Base-by-base conservation (phyloP, 2,888 invertebrate species). In the Drosophila yooni region DNA sequence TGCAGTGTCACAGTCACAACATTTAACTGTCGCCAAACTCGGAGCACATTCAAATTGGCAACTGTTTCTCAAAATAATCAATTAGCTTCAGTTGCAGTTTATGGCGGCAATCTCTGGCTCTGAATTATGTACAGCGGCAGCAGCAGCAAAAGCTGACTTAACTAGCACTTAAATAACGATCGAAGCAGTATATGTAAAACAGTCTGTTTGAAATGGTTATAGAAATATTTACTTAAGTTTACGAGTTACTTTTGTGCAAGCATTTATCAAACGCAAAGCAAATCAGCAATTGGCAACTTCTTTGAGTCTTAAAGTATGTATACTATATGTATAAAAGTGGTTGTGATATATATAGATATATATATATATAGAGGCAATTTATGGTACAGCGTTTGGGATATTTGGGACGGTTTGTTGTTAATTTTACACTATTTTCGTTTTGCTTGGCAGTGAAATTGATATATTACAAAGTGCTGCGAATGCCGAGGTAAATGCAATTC, bases 391-490 rank as follows among this genome's bases (percentile, higher is more conserved):
- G 52, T 57, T 54, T 54, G 40, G 11, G 46, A 46, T 25, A 2
- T 15, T 56, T n/a, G 11, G 40, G 11, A 25, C 43, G 38, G 29
- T 62, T 46, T 51, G 48, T 50, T 62, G 40, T 79, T 83, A 69
- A 83, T 81, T 81, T 64, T 81, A 81, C 79, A 82, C 81, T 82
- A 73, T 82, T 71, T 72, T 79, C 48, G 67, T 43, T 66, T 69
- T 78, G 82, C 74, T 72, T 62, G 36, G 75, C 75, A 79, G 75
- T 80, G 79, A 78, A 58, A 36, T 66, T 58, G 64, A 70, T 80
- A 52, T 80, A 52, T 80, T 89, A 85, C 89, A 85, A 59, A 86
- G 85, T 85, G 90, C 83, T 71, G 70, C 57, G 54, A 82, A 63
- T 73, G 78, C 77, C 71, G 74, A 71, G 69, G 53, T 74, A 66